phyloP scores from a whole-genome alignment of 2,113 vertebrate species.

The Ictalurus furcatus region DNA sequence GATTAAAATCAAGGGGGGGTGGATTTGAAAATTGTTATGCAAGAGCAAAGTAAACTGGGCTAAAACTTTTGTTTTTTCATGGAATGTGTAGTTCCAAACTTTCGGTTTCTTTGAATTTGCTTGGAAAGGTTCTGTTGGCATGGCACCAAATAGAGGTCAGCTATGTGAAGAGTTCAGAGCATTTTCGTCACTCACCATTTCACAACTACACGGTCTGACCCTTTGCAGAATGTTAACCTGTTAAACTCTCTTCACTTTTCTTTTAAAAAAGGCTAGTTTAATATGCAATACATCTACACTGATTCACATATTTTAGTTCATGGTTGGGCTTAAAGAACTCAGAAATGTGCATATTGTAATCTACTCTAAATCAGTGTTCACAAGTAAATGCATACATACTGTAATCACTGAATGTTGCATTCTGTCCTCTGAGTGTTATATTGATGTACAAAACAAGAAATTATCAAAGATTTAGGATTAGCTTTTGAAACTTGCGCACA shows the following conservation, averaged over 20 bases:
- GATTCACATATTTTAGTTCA: neutral
- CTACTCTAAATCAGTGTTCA: neutral
- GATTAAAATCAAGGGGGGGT: neutral
- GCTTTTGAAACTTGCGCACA: neutral
- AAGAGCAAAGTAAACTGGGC: constrained; percentile 4
- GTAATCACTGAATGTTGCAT: neutral
- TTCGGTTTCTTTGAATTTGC: constrained; percentile 1
- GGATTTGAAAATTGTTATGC: constrained; percentile 2
- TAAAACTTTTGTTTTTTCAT: constrained; percentile 10
- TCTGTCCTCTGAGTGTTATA: neutral
- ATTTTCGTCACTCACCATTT: neutral
- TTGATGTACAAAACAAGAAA: neutral
- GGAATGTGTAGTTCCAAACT: constrained; percentile 1
- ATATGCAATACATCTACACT: neutral
- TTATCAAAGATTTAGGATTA: neutral
- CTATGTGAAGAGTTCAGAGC: constrained; percentile 43
- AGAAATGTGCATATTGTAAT: neutral
- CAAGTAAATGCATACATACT: neutral
- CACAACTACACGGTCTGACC: neutral
- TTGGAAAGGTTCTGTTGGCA: neutral
- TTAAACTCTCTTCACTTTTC: neutral
- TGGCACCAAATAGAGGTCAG: neutral
- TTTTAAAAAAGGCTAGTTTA: neutral
- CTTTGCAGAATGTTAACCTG: neutral
- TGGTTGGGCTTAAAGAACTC: neutral